Evolutionary conservation across 2,797 vertebrate genomes (phyloP).

Genomic region (Squalus acanthias): DNA sequence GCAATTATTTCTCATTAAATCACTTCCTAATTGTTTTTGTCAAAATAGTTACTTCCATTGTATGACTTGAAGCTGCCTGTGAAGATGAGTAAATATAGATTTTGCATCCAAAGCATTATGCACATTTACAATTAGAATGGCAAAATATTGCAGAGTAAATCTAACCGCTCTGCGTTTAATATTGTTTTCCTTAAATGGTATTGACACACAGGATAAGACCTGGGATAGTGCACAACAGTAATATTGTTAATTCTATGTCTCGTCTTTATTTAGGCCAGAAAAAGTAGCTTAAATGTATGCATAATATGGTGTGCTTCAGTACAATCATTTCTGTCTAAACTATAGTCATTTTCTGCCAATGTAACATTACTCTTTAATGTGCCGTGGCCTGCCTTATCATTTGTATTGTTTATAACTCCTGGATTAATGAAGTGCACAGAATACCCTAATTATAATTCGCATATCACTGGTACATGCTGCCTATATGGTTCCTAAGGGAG

Average conservation of each 20-base stretch:
- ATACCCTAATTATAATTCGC: neutral
- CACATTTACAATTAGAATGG: neutral
- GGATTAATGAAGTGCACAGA: conserved; percentile 12
- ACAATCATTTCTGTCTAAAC: neutral
- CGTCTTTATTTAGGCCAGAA: neutral
- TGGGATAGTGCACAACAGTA: no score
- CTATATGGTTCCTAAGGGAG: neutral
- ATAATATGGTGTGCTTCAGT: neutral
- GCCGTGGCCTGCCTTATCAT: neutral
- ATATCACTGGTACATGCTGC: no score
- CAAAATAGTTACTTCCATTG: neutral
- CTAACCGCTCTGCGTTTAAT: neutral
- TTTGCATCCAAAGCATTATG: neutral
- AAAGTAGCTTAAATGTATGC: neutral
- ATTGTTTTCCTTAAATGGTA: neutral
- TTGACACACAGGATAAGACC: neutral
- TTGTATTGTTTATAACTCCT: neutral
- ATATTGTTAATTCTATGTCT: neutral
- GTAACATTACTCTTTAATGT: neutral
- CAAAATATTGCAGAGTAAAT: neutral
- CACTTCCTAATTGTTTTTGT: neutral
- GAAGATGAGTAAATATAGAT: neutral
- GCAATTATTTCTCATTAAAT: neutral
- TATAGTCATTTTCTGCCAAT: neutral
- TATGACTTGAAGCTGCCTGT: neutral